Evolutionary conservation across 2,797 vertebrate genomes (phyloP).

Genomic region (Phalanger gymnotis): DNA sequence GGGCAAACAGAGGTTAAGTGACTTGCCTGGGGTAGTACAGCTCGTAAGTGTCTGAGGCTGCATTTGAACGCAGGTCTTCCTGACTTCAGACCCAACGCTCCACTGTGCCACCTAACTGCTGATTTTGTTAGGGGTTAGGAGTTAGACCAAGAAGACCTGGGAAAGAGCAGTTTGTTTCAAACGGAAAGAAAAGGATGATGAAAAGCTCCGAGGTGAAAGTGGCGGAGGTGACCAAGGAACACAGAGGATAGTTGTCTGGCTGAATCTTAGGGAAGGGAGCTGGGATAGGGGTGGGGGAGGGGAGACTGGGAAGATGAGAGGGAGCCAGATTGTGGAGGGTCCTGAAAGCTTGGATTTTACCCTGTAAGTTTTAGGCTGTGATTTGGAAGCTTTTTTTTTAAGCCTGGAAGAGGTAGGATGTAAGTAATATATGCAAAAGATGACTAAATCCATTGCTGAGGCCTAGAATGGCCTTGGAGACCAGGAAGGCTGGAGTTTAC

Average conservation of each 20-base stretch:
- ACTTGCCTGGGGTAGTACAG: neutral
- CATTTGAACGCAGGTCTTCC: neutral
- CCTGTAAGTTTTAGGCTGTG: neutral
- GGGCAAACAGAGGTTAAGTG: neutral
- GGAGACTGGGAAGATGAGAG: neutral
- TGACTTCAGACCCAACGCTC: neutral
- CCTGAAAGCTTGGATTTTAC: neutral
- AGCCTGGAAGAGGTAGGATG: neutral
- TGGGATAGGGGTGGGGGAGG: neutral
- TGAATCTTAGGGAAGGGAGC: conserved; percentile 52
- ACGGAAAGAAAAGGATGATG: neutral
- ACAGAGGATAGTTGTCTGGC: conserved; percentile 8
- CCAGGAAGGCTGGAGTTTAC: neutral
- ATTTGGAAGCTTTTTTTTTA: neutral
- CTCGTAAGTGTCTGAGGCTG: neutral
- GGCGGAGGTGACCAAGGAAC: neutral
- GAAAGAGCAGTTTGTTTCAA: neutral
- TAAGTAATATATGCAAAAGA: neutral
- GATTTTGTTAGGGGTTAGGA: neutral
- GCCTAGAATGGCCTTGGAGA: no score
- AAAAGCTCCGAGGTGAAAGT: neutral
- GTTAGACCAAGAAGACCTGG: neutral
- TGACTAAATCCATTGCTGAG: neutral
- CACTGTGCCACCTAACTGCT: neutral
- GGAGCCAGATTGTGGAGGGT: neutral